phyloP scores from a whole-genome alignment of 1,140 invertebrate species.

The Pogonus chalceus region DNA sequence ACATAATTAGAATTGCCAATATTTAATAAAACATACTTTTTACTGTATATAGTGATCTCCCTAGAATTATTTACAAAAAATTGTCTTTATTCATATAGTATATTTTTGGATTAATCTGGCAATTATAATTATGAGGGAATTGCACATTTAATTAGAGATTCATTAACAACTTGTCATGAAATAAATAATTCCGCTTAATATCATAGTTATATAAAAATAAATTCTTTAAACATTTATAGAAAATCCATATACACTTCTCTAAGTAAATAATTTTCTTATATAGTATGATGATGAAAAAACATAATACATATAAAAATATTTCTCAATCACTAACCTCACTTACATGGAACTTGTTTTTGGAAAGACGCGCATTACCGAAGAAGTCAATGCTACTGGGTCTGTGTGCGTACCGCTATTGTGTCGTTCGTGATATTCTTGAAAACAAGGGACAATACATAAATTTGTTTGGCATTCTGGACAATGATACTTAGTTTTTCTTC shows the following conservation, averaged over 20 bases:
- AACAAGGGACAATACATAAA: constrained; percentile 76
- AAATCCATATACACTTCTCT: not conserved
- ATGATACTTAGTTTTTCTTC: constrained; percentile 78
- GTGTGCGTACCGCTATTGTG: constrained; percentile 19
- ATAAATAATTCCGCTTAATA: constrained; percentile 8
- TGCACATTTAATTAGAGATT: not conserved
- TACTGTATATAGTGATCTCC: too few species aligned
- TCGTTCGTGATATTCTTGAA: constrained; percentile 67
- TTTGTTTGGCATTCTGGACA: constrained; percentile 80
- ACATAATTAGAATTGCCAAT: too few species aligned
- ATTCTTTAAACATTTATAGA: not conserved
- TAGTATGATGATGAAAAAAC: not conserved
- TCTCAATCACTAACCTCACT: constrained; percentile 12
- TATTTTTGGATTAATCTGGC: not conserved
- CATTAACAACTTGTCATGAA: constrained; percentile 11
- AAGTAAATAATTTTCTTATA: not conserved
- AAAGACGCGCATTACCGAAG: constrained; percentile 30
- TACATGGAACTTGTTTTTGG: constrained; percentile 39
- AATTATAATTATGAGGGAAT: not conserved
- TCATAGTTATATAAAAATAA: constrained; percentile 5
- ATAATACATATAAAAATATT: not conserved
- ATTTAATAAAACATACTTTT: too few species aligned
- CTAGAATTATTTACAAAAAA: too few species aligned
- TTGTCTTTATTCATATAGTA: too few species aligned
- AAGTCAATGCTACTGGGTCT: constrained; percentile 29